Base-by-base conservation (phyloP, 2,797 vertebrate species). In the Falco cherrug region DNA sequence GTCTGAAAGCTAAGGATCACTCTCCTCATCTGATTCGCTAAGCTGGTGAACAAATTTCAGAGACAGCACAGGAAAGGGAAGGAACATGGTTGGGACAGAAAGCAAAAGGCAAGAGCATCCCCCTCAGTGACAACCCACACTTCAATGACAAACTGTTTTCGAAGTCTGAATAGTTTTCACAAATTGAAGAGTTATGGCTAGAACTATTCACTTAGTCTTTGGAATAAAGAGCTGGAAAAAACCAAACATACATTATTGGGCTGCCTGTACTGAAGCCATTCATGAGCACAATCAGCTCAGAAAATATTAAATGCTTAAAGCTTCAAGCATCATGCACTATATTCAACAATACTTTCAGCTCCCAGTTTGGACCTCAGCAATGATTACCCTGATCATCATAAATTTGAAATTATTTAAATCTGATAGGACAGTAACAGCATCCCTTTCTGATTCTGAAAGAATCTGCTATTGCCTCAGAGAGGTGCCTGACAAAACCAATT, bases 371-470 rank as follows among this genome's bases (percentile, higher is more conserved):
- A 61, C 14, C 31, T 79, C 33, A 31, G 45, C n/a, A 90, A 64
- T 41, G 16, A 90, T 29, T 41, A 94, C 18, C 31, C 13, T 17
- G 3, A 92, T 67, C 35, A 73, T 17, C 35, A 50, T 29, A 61
- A 84, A 74, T 24, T 25, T 59, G 21, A 75, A 89, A 48, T 56
- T n/a, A 63, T 70, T 82, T 87, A 91, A 91, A 79, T 70, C 8
- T 31, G 51, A 59, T 21, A 82, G 25, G 33, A 69, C 10, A 70
- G 53, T 39, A 82, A 61, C 14, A 70, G 35, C 17, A 87, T 45
- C 19, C 13, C 26, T 56, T 76, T 83, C 60, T 1, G 8, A 60
- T 26, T 70, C 37, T 37, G 37, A 37, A 37, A 37, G 37, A 37
- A 37, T 37, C 37, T 37, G 37, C 37, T 37, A 37, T 37, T 37